Conservation (phyloP, 2,888 invertebrate species). For the Rotaria macrura region DNA sequence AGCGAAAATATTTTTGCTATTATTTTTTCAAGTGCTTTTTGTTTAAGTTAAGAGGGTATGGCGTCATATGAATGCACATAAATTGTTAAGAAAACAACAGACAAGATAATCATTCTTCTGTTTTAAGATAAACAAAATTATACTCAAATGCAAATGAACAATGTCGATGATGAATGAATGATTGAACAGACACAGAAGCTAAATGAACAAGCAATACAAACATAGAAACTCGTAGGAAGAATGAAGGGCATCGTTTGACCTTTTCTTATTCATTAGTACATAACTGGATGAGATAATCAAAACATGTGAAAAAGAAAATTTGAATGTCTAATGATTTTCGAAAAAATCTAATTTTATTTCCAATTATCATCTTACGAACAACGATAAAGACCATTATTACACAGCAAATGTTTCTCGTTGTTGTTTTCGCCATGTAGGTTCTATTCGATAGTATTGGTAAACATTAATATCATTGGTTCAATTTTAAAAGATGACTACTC, state of each 20-base stretch:
- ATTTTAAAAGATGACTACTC: too few species aligned
- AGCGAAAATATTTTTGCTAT: background rate
- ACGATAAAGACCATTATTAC: too few species aligned
- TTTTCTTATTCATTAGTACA: background rate
- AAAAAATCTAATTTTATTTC: background rate
- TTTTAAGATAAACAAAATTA: background rate
- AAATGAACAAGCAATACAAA: background rate
- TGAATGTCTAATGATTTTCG: background rate
- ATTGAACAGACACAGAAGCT: background rate
- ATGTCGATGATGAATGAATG: background rate
- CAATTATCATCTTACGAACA: too few species aligned
- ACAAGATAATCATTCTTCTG: background rate
- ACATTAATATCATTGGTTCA: too few species aligned
- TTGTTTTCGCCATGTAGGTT: too few species aligned
- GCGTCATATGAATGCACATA: background rate
- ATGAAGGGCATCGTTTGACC: background rate
- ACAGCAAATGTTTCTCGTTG: too few species aligned
- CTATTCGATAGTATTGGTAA: too few species aligned
- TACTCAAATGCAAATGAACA: background rate
- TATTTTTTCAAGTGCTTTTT: constrained; percentile 10
- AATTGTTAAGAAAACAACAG: background rate
- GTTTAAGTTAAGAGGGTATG: background rate
- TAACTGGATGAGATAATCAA: background rate
- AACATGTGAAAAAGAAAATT: background rate
- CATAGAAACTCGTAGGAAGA: background rate